Conservation (phyloP, 2,888 invertebrate genomes). For the Dasypogon diadema region DNA sequence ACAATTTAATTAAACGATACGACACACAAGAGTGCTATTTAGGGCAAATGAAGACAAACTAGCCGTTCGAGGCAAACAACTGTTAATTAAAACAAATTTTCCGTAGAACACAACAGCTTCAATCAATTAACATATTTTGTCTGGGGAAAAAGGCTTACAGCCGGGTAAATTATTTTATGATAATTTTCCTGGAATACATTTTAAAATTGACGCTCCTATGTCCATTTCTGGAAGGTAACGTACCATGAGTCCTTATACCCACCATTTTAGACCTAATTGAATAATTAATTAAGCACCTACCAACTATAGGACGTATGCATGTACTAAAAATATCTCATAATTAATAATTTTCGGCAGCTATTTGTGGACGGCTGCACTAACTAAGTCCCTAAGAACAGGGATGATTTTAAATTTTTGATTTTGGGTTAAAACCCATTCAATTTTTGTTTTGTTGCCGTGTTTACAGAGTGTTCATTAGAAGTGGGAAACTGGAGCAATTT, state of each 20-base stretch:
- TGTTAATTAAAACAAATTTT: conserved; percentile 42
- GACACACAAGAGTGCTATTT: conserved; percentile 31
- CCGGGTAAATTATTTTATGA: conserved; percentile 22
- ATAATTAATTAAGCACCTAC: not conserved
- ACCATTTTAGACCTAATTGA: not conserved
- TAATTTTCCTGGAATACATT: not conserved
- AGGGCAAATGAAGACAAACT: conserved; percentile 36
- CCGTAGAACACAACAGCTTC: conserved; percentile 13
- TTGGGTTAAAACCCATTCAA: not conserved
- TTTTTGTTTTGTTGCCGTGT: not conserved
- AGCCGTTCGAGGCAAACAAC: conserved; percentile 23
- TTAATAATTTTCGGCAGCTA: not conserved
- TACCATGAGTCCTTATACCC: too few relatives aligned
- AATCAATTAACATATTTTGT: conserved; percentile 35
- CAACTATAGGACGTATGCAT: not conserved
- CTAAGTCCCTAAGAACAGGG: not conserved
- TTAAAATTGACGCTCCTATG: not conserved
- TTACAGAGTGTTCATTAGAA: too few relatives aligned
- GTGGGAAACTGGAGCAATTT: too few relatives aligned
- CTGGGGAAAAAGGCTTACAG: conserved; percentile 18
- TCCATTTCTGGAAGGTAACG: not conserved
- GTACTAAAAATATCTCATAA: not conserved
- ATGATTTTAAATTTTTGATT: not conserved
- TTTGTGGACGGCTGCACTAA: not conserved
- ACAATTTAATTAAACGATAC: conserved; percentile 44